Evolutionary conservation across 2,888 invertebrate genomes (phyloP).

Genomic region (Conus canariensis): DNA sequence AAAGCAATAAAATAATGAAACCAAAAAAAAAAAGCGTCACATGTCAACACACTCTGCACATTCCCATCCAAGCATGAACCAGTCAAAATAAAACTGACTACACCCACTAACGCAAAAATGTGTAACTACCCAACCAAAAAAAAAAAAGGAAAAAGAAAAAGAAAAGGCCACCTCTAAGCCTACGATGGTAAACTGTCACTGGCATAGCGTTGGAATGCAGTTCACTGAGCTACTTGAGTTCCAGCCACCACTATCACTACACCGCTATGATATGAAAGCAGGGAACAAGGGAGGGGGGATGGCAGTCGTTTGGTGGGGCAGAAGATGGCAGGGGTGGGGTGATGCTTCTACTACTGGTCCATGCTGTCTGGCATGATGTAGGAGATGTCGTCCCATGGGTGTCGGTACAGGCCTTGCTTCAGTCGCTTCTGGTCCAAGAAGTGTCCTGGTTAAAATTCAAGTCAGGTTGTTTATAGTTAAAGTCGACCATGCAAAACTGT

Average conservation of each 20-base stretch:
- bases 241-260: neutral
- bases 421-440: conserved; percentile 98
- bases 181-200: no score
- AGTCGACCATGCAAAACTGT: no score
- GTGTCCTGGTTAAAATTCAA: conserved; percentile 84
- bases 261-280: neutral
- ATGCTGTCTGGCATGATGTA: conserved; percentile 87
- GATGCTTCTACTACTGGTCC: conserved; percentile 28
- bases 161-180: neutral
- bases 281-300: neutral
- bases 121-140: no score
- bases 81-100: neutral
- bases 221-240: neutral
- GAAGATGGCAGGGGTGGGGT: neutral
- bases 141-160: neutral
- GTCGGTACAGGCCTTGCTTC: conserved; percentile 98
- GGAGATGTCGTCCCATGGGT: conserved; percentile 99
- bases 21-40: no score
- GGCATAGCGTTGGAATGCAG: neutral
- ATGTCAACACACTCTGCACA: neutral
- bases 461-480: no score
- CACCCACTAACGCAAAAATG: neutral
- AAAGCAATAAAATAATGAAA: no score
- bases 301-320: neutral
- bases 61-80: no score